These are phyloP conservation scores for Bellardia pandia DNA, from an alignment of 2,888 invertebrate species.

Conservation along the genomic window DNA sequence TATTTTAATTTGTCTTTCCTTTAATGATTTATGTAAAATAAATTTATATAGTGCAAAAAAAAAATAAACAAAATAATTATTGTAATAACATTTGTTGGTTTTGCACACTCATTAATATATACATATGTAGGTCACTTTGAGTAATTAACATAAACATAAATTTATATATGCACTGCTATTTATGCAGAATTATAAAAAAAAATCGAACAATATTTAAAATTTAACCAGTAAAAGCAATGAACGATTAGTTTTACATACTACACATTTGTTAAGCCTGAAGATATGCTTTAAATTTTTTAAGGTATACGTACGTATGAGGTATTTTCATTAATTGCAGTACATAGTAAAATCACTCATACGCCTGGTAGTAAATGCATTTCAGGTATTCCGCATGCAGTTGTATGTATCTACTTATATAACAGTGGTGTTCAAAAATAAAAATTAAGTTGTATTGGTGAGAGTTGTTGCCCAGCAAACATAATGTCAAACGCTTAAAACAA, in stretches of 20 bases:
- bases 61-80: constrained; percentile 26
- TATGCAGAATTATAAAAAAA: constrained; percentile 25
- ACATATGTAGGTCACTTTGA: constrained; percentile 31
- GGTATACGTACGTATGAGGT: too few relatives aligned
- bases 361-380: background rate
- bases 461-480: too few relatives aligned
- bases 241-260: constrained; percentile 6
- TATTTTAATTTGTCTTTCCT: background rate
- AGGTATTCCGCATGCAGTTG: too few relatives aligned
- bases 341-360: background rate
- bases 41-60: background rate
- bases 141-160: constrained; percentile 45
- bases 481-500: too few relatives aligned
- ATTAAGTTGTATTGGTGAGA: too few relatives aligned
- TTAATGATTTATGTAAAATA: background rate
- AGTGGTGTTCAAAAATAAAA: too few relatives aligned
- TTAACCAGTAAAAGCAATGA: background rate
- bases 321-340: background rate
- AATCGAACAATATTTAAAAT: constrained; percentile 14
- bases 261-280: background rate
- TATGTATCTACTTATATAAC: too few relatives aligned
- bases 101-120: constrained; percentile 65
- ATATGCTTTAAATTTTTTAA: background rate
- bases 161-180: background rate
- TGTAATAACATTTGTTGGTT: constrained; percentile 53